Evolutionary conservation across 2,888 invertebrate genomes (phyloP).

Genomic region (Athalia rosae): DNA sequence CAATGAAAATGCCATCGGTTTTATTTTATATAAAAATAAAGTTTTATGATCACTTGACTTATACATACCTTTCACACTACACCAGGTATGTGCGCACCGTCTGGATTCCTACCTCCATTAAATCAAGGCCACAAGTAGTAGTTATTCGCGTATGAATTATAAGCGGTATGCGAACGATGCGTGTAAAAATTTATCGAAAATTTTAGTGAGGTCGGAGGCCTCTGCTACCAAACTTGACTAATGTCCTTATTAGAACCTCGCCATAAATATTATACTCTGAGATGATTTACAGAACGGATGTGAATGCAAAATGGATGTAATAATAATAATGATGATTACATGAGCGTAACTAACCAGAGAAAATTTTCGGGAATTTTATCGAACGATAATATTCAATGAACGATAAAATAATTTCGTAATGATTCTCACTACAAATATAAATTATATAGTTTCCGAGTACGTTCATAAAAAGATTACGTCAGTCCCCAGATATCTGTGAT

Average conservation of each 20-base stretch:
- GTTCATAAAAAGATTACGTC: too few species aligned
- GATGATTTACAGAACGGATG: background rate
- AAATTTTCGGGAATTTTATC: too few species aligned
- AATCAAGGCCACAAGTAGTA: conserved; percentile 31
- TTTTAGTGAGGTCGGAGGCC: conserved; percentile 24
- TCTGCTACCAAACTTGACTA: background rate
- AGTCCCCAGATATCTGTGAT: too few species aligned
- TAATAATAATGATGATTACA: too few species aligned
- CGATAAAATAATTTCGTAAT: too few species aligned
- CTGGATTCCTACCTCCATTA: background rate
- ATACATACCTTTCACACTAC: background rate
- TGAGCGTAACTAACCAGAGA: too few species aligned
- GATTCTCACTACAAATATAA: too few species aligned
- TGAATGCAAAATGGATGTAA: background rate
- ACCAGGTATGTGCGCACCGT: background rate
- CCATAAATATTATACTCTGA: background rate
- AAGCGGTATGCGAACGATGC: background rate
- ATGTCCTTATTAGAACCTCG: background rate
- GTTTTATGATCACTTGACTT: background rate
- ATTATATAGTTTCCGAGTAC: too few species aligned
- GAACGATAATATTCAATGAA: too few species aligned
- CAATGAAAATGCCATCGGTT: too few species aligned
- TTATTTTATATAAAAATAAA: background rate
- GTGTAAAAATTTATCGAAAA: conserved; percentile 5
- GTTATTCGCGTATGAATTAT: conserved; percentile 1